phyloP scores from a whole-genome alignment of 1,140 invertebrate species.

The Cephus cinctus region DNA sequence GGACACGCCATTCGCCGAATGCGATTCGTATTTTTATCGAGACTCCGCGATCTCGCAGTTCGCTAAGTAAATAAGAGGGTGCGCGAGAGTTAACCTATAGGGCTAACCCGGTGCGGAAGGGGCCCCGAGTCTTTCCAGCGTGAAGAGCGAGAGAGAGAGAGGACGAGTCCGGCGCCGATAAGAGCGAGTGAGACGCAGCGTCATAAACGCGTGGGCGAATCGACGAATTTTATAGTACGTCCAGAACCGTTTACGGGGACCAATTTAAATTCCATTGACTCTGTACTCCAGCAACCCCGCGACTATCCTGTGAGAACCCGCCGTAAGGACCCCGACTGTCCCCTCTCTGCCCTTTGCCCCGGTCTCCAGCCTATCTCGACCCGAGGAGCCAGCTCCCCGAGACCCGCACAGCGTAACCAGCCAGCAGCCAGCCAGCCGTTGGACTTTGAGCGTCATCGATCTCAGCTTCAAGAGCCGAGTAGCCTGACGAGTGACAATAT shows the following conservation, averaged over 20 bases:
- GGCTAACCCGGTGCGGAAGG: slow-evolving; percentile 34
- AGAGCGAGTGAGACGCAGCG: slow-evolving; percentile 21
- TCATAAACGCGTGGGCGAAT: slow-evolving; percentile 49
- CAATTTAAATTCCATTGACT: slow-evolving; percentile 48
- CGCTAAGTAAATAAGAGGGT: slow-evolving; percentile 48
- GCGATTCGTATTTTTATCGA: slow-evolving; percentile 32
- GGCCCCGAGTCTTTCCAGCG: slow-evolving; percentile 8
- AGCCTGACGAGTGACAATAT: slow-evolving; percentile 32
- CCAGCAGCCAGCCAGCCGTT: too few species aligned
- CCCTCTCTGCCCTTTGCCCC: slow-evolving; percentile 21
- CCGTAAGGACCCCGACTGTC: slow-evolving; percentile 18
- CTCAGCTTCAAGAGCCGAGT: slow-evolving; percentile 8
- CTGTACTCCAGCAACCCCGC: too few species aligned
- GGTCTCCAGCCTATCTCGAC: slow-evolving; percentile 24
- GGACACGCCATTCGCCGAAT: background rate
- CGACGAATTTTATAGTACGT: slow-evolving; percentile 48
- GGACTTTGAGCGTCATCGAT: slow-evolving; percentile 19
- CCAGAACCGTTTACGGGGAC: slow-evolving; percentile 37
- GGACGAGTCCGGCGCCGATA: slow-evolving; percentile 6
- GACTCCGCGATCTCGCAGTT: slow-evolving; percentile 38
- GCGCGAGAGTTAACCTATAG: slow-evolving; percentile 44
- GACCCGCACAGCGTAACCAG: too few species aligned
- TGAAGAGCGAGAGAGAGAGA: slow-evolving; percentile 9
- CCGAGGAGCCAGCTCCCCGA: too few species aligned
- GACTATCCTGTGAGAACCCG: background rate